These are phyloP conservation scores for Myioborus melanocephalus DNA, from an alignment of 2,797 vertebrate genomes.

Conservation along the genomic window DNA sequence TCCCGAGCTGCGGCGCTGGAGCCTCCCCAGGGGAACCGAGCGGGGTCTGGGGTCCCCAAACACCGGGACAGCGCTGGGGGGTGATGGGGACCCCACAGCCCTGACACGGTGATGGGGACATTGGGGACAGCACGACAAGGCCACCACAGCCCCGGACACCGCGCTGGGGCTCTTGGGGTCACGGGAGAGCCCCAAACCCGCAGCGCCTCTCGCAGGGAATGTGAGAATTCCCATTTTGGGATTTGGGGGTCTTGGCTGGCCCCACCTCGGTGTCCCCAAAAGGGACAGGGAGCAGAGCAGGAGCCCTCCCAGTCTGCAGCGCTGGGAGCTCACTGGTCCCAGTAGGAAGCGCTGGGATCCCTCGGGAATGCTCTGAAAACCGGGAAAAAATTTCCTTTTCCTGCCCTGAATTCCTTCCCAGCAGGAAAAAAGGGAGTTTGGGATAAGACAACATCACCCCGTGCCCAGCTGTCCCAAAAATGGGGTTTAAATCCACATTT, in stretches of 20 bases:
- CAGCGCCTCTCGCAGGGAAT: accelerated
- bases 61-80: no score
- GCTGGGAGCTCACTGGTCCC: background rate
- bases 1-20: no score
- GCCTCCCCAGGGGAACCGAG: no score
- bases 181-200: accelerated
- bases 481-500: accelerated
- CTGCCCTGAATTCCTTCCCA: background rate
- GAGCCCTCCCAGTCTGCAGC: background rate
- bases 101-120: accelerated
- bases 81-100: accelerated
- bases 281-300: accelerated
- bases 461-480: background rate
- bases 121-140: background rate
- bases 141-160: accelerated
- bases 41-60: background rate
- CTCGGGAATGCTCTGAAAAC: accelerated
- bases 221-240: accelerated
- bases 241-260: accelerated
- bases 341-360: background rate
- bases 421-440: accelerated
- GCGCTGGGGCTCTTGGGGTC: accelerated
- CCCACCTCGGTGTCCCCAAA: background rate
- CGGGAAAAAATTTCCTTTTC: background rate
- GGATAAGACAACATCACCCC: background rate